Conservation (phyloP, 2,113 vertebrate species). For the Lepus americanus region DNA sequence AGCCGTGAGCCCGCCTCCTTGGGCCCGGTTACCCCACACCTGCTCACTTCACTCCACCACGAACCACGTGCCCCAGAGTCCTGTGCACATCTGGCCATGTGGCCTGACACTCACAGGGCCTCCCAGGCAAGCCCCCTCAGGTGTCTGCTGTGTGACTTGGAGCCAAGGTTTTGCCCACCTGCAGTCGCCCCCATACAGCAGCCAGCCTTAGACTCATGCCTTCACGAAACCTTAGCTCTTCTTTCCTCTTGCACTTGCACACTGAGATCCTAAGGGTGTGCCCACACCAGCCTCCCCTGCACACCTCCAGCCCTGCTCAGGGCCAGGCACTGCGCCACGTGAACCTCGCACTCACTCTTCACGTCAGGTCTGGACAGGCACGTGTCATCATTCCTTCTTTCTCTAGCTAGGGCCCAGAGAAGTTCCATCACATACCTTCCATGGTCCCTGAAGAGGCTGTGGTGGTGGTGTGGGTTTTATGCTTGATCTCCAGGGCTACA, state of each 20-base stretch:
- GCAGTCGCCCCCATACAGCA: not conserved
- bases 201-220: not conserved
- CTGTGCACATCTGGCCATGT: not conserved
- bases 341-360: not conserved
- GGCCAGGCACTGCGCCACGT: not conserved
- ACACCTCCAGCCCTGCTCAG: rapidly evolving
- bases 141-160: not conserved
- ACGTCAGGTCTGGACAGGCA: not conserved
- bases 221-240: not conserved
- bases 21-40: not conserved
- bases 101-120: not conserved
- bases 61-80: not conserved
- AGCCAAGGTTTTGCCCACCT: not conserved
- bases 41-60: too few relatives aligned
- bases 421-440: not conserved
- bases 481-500: not conserved
- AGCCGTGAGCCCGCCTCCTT: not conserved
- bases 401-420: not conserved
- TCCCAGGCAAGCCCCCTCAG: not conserved
- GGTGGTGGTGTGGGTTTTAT: not conserved
- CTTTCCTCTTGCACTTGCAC: not conserved
- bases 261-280: rapidly evolving
- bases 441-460: too few relatives aligned
- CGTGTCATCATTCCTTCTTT: not conserved
- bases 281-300: rapidly evolving